These are phyloP conservation scores for Eulithis testata DNA, from an alignment of 2,888 invertebrate genomes.

Conservation along the genomic window DNA sequence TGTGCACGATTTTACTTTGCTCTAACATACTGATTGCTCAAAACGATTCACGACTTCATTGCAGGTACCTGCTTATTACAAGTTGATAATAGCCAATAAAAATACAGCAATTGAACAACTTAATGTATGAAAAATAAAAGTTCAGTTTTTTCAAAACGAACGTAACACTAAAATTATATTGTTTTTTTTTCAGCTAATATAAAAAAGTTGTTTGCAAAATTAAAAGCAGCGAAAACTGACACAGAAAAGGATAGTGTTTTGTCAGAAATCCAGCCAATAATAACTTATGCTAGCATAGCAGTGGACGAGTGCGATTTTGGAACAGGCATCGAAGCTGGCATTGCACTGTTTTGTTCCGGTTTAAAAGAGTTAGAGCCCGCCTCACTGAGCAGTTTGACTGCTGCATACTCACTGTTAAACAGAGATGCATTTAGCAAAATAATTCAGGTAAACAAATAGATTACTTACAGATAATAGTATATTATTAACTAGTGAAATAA, in stretches of 20 bases:
- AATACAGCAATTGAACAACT: too few relatives aligned
- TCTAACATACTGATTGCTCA: too few relatives aligned
- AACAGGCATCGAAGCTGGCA: slow-evolving; percentile 94
- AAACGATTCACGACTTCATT: too few relatives aligned
- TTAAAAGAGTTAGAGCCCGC: slow-evolving; percentile 87
- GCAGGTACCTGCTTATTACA: too few relatives aligned
- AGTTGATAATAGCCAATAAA: too few relatives aligned
- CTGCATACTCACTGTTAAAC: slow-evolving; percentile 91
- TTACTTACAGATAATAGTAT: too few relatives aligned
- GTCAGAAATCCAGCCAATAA: slow-evolving; percentile 90
- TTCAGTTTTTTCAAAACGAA: too few relatives aligned
- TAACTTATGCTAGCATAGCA: slow-evolving; percentile 94
- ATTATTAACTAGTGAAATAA: too few relatives aligned
- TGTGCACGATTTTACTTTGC: too few relatives aligned
- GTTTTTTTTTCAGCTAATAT: slow-evolving; percentile 83
- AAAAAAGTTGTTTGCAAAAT: slow-evolving; percentile 87
- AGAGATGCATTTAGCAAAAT: slow-evolving; percentile 90
- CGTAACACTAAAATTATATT: background rate
- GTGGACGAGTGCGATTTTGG: slow-evolving; percentile 98
- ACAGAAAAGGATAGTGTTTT: slow-evolving; percentile 85
- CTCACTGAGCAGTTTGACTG: slow-evolving; percentile 86
- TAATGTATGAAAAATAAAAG: too few relatives aligned
- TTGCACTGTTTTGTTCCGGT: slow-evolving; percentile 93
- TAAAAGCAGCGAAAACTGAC: slow-evolving; percentile 85
- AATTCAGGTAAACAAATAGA: slow-evolving; percentile 72